Percentiles rank a stretch among this genome's conserved stretches.
Conservation (phyloP, 2,797 vertebrate genomes). For the Rhinophrynus dorsalis region DNA sequence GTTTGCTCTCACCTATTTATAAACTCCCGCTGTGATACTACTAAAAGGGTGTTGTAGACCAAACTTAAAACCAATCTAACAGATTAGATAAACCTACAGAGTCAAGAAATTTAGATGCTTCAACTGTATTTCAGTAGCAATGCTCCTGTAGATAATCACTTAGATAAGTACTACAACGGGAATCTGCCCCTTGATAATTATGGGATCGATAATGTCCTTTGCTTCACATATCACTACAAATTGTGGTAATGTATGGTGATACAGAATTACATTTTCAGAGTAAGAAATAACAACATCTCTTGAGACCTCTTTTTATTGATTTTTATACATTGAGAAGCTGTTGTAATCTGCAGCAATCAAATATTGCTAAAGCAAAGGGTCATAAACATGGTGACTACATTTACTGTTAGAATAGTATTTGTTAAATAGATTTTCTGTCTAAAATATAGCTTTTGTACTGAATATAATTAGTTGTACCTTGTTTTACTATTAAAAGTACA, state of each 20-base stretch:
- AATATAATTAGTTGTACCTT: too few relatives aligned
- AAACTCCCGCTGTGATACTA: not conserved
- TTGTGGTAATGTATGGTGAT: conserved; percentile 8
- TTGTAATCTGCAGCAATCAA: not conserved
- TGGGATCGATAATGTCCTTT: conserved; percentile 20
- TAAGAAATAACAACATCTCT: conserved; percentile 1
- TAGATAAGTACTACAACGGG: not conserved
- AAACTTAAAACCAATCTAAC: conserved; percentile 1
- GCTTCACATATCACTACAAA: conserved; percentile 13
- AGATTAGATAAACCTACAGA: not conserved
- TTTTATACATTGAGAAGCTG: not conserved
- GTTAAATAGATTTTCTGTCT: too few relatives aligned
- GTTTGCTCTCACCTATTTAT: conserved; percentile 18
- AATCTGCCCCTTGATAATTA: conserved; percentile 28
- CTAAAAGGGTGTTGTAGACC: not conserved
- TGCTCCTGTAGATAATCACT: conserved; percentile 1
- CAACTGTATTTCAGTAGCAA: not conserved
- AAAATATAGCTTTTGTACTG: too few relatives aligned
- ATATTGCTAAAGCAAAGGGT: not conserved
- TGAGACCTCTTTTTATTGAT: not conserved
- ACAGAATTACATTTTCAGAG: conserved; percentile 1
- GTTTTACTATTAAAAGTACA: too few relatives aligned
- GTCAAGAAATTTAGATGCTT: not conserved
- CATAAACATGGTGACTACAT: not conserved
- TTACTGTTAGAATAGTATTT: too few relatives aligned